Evolutionary conservation across 1,140 invertebrate genomes (phyloP).

Genomic region (Acyrthosiphon pisum): DNA sequence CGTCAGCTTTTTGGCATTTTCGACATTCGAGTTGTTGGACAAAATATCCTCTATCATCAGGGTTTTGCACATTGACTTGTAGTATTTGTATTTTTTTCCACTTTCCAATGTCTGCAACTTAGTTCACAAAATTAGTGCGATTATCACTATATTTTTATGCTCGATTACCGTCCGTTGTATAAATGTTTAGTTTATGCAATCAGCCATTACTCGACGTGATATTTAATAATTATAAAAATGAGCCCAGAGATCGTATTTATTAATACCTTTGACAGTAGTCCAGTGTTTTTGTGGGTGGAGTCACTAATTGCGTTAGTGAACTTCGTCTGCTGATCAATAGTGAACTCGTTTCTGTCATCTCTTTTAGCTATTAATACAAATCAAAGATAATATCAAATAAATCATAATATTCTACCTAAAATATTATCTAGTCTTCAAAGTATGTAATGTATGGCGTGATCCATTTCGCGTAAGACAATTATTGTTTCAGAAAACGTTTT

Average conservation of each 20-base stretch:
- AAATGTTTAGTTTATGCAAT: too few relatives aligned
- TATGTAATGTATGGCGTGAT: too few relatives aligned
- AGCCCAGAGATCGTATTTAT: background rate
- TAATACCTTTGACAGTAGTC: background rate
- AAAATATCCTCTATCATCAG: background rate
- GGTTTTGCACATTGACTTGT: background rate
- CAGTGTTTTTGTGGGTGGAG: background rate
- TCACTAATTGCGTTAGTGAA: background rate
- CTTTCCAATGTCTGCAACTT: background rate
- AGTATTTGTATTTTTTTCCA: background rate
- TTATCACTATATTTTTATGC: background rate
- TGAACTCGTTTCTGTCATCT: background rate
- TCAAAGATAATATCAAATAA: too few relatives aligned
- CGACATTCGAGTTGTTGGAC: background rate
- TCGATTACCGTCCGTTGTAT: too few relatives aligned
- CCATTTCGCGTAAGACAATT: too few relatives aligned
- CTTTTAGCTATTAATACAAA: background rate
- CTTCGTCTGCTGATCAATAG: background rate
- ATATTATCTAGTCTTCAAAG: too few relatives aligned
- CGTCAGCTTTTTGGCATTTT: background rate
- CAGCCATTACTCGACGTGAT: too few relatives aligned
- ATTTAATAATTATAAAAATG: too few relatives aligned
- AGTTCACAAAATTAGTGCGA: background rate
- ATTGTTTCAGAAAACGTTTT: too few relatives aligned
- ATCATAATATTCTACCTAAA: too few relatives aligned